Percentiles rank a stretch among this genome's conserved stretches.
phyloP scores from a whole-genome alignment of 2,797 vertebrate species.

The Sebastes hopkinsi region DNA sequence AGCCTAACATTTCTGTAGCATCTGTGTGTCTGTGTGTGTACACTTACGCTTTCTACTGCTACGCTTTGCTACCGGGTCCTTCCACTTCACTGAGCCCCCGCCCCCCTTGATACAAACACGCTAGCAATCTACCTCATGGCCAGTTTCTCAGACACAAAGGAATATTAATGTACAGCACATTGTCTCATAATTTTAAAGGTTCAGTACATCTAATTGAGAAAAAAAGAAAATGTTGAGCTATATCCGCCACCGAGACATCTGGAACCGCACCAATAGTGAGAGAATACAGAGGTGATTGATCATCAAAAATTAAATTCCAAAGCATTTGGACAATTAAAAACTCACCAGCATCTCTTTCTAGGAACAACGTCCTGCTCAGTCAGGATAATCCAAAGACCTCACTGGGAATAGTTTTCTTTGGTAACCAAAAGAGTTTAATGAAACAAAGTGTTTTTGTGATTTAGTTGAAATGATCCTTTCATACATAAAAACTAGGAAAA shows the following conservation, averaged over 20 bases:
- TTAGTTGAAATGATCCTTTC: neutral
- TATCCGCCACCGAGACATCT: neutral
- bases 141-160: slow-evolving; percentile 55
- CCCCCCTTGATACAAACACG: neutral
- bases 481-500: neutral
- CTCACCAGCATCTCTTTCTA: neutral
- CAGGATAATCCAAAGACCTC: neutral
- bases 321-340: neutral
- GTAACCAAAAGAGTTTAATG: neutral
- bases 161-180: slow-evolving; percentile 11
- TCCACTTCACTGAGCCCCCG: slow-evolving; percentile 31
- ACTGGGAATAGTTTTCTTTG: neutral
- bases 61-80: slow-evolving; percentile 11
- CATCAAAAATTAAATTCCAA: neutral
- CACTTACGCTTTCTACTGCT: neutral
- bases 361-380: neutral
- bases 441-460: neutral
- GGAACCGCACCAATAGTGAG: neutral
- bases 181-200: neutral
- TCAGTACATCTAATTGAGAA: neutral
- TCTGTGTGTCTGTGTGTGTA: neutral
- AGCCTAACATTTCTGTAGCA: neutral
- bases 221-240: accelerated
- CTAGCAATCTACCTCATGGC: neutral
- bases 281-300: neutral